Evolutionary conservation across 1,140 invertebrate species (phyloP).

Genomic region (Eupristina koningsbergeri): DNA sequence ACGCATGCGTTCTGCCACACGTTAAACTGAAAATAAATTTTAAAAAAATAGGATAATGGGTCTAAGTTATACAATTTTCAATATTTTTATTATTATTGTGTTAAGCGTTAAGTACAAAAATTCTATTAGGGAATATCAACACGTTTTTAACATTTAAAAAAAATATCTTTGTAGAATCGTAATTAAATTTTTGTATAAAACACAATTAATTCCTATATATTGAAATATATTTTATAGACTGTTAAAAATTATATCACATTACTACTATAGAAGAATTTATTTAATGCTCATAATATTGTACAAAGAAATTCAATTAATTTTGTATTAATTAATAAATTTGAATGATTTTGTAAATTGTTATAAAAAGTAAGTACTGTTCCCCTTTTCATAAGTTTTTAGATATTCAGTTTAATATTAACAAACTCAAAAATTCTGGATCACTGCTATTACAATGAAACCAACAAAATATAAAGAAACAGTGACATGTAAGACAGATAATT

Average conservation of each 20-base stretch:
- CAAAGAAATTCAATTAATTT: not conserved
- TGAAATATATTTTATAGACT: constrained; percentile 1
- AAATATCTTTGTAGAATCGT: not conserved
- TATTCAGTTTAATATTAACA: not conserved
- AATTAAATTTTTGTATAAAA: not conserved
- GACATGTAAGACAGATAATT: not conserved
- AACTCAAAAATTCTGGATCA: not conserved
- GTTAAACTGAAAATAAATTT: not conserved
- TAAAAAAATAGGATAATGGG: not conserved
- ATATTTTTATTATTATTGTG: not conserved
- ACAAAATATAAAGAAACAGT: not conserved
- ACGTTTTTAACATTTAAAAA: not conserved
- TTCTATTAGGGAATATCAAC: not conserved
- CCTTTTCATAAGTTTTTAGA: not conserved
- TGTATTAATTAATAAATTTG: not conserved
- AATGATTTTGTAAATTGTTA: not conserved
- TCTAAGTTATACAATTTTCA: not conserved
- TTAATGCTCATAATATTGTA: not conserved
- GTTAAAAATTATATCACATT: not conserved
- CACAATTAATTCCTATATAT: not conserved
- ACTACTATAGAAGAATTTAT: not conserved
- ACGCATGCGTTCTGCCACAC: not conserved
- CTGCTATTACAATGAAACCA: not conserved
- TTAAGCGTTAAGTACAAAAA: not conserved
- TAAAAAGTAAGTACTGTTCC: not conserved